A percentile compares a stretch with the other conserved stretches of the same genome.
These are phyloP conservation scores for Hylaeus anthracinus DNA, from an alignment of 1,140 invertebrate species.

Conservation along the genomic window DNA sequence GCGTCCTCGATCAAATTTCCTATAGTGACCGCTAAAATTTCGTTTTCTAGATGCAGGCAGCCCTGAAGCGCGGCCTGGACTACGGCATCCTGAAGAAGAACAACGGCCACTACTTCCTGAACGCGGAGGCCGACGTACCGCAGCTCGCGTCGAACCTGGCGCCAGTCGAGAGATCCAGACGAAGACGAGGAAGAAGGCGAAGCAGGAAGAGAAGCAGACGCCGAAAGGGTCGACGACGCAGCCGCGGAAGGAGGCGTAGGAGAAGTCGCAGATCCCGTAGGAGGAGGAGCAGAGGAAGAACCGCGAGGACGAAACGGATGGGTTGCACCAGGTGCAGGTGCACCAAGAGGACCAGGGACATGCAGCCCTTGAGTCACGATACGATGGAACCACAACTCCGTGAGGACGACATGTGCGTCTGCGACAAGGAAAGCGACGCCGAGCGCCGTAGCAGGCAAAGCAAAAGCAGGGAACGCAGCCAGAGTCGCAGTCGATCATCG, in stretches of 20 bases:
- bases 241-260: constrained; percentile 16
- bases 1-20: no score
- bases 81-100: constrained; percentile 72
- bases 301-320: not conserved
- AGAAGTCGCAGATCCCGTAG: not conserved
- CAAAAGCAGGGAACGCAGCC: constrained; percentile 47
- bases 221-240: not conserved
- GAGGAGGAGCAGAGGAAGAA: not conserved
- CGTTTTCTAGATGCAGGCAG: constrained; percentile 66
- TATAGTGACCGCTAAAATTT: no score
- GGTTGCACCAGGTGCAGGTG: constrained; percentile 49
- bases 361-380: constrained; percentile 38
- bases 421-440: constrained; percentile 39
- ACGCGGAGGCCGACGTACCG: constrained; percentile 52
- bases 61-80: constrained; percentile 74
- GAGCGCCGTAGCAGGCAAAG: constrained; percentile 43
- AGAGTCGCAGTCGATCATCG: constrained; percentile 63
- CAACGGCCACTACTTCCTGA: constrained; percentile 70
- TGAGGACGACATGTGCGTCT: constrained; percentile 30
- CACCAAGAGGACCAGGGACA: constrained; percentile 10
- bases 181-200: constrained; percentile 29
- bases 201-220: not conserved
- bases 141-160: constrained; percentile 6
- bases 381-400: constrained; percentile 31
- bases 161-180: constrained; percentile 25